phyloP scores from a whole-genome alignment of 2,797 vertebrate genomes.

The Oreortyx pictus region DNA sequence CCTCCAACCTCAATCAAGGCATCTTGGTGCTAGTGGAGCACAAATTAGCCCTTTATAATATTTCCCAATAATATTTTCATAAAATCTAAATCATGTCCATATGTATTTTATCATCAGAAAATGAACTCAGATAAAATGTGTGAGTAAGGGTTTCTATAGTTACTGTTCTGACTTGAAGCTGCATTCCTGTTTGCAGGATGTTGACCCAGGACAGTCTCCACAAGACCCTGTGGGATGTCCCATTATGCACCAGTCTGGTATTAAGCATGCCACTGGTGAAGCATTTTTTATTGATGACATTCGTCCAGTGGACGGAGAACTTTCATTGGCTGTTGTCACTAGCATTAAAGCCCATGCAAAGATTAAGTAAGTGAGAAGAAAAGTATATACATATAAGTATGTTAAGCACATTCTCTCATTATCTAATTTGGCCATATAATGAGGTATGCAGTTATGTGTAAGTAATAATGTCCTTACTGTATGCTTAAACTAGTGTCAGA shows the following conservation, averaged over 20 bases:
- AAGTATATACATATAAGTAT: neutral
- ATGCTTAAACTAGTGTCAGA: neutral
- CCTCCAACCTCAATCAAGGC: neutral
- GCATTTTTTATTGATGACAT: constrained; percentile 86
- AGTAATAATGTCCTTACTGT: neutral
- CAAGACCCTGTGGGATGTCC: constrained; percentile 85
- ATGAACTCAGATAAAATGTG: neutral
- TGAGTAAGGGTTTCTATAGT: neutral
- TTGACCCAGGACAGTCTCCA: constrained; percentile 71
- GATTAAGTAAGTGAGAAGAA: constrained; percentile 80
- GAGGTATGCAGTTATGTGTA: neutral
- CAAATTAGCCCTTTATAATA: neutral
- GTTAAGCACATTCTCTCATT: neutral
- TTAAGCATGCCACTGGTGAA: constrained; percentile 88
- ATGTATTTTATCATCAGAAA: neutral
- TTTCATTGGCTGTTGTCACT: constrained; percentile 84
- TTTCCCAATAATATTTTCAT: neutral
- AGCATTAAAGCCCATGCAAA: constrained; percentile 85
- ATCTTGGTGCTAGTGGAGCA: neutral
- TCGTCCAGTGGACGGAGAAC: constrained; percentile 78
- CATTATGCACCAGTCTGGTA: constrained; percentile 82
- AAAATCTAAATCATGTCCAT: neutral
- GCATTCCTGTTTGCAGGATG: constrained; percentile 53
- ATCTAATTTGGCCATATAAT: neutral
- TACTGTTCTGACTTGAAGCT: neutral